Evolutionary conservation across 1,140 invertebrate species (phyloP).

Genomic region (Papilio glaucus): DNA sequence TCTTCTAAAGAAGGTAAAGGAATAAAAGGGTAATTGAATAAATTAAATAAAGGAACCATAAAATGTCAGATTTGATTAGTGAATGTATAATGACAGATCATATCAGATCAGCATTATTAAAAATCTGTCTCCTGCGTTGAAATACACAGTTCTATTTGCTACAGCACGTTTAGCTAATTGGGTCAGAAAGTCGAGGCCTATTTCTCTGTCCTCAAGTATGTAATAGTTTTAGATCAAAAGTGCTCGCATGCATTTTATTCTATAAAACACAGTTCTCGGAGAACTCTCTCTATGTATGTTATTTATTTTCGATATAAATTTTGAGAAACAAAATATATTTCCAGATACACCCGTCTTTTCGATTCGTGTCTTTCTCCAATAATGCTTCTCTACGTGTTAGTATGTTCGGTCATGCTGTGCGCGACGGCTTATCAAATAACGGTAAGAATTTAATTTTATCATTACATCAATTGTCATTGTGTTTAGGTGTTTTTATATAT

Average conservation of each 20-base stretch:
- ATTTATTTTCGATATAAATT: background rate
- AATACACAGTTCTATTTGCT: too few species aligned
- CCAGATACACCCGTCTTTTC: constrained; percentile 59
- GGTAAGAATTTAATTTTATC: constrained; percentile 46
- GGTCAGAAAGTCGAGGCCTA: too few species aligned
- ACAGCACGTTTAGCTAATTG: too few species aligned
- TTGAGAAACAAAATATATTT: background rate
- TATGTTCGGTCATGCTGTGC: constrained; percentile 70
- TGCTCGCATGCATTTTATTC: too few species aligned
- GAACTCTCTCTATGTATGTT: too few species aligned
- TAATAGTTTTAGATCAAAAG: too few species aligned
- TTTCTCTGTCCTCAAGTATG: too few species aligned
- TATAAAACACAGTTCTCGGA: too few species aligned
- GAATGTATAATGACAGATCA: background rate
- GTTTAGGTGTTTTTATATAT: too few species aligned
- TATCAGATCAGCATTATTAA: too few species aligned
- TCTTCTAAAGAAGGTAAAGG: too few species aligned
- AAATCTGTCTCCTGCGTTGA: background rate
- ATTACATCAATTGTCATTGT: background rate
- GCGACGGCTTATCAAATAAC: constrained; percentile 70
- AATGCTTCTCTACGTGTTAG: constrained; percentile 71
- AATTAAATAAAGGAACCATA: background rate
- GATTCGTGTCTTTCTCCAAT: constrained; percentile 69
- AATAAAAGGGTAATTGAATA: too few species aligned
- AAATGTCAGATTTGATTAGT: constrained; percentile 22